Conservation (phyloP, 1,140 invertebrate species). For the Anthonomus grandis region DNA sequence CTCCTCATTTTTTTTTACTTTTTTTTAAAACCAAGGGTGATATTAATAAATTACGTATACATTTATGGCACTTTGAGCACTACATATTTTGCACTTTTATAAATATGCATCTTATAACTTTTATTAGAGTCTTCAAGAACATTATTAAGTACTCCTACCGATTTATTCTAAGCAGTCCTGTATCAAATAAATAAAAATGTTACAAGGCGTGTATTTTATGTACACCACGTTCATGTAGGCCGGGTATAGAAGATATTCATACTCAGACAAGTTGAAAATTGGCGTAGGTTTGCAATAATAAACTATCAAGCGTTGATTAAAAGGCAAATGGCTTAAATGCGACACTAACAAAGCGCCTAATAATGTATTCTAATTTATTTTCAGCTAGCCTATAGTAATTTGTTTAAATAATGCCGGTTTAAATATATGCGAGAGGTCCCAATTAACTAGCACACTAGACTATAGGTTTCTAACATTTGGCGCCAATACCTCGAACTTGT, state of each 20-base stretch:
- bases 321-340: slow-evolving; percentile 10
- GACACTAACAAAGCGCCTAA: slow-evolving; percentile 13
- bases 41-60: too few species aligned
- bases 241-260: background rate
- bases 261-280: background rate
- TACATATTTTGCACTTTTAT: too few species aligned
- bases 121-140: too few species aligned
- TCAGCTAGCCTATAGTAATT: slow-evolving; percentile 2
- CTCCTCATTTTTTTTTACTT: too few species aligned
- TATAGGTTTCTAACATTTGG: slow-evolving; percentile 16
- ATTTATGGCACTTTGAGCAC: too few species aligned
- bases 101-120: too few species aligned
- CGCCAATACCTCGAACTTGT: slow-evolving; percentile 15
- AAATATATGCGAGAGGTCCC: slow-evolving; percentile 16
- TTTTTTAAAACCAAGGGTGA: too few species aligned
- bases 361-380: slow-evolving; percentile 21
- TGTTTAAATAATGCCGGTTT: slow-evolving; percentile 15
- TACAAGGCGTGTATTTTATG: background rate
- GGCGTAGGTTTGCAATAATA: slow-evolving; percentile 11
- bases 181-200: background rate
- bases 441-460: slow-evolving; percentile 13
- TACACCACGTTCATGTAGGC: background rate
- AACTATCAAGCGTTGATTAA: slow-evolving; percentile 1
- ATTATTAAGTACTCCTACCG: too few species aligned
- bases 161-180: too few species aligned